These are phyloP conservation scores for Scomber colias DNA, from an alignment of 2,113 vertebrate genomes.

Conservation along the genomic window DNA sequence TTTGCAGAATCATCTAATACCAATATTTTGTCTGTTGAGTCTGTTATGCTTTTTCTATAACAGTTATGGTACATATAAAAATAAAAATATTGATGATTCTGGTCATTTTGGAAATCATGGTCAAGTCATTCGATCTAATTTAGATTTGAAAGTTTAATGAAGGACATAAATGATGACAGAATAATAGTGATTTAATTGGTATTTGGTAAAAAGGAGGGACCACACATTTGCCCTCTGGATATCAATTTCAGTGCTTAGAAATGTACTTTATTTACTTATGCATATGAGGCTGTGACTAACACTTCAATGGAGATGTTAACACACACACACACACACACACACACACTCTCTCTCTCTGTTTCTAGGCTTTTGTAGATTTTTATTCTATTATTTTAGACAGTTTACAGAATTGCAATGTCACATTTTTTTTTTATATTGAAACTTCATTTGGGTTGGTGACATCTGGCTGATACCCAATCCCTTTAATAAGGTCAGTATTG, in stretches of 20 bases:
- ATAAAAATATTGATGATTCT: neutral
- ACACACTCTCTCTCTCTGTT: neutral
- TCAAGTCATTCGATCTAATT: no score
- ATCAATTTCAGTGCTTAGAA: no score
- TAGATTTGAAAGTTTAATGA: no score
- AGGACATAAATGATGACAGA: no score
- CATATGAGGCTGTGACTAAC: neutral
- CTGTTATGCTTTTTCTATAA: neutral
- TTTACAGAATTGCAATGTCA: neutral
- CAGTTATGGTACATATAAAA: neutral
- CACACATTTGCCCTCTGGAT: no score
- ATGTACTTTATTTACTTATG: no score
- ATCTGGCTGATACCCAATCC: neutral
- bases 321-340: no score
- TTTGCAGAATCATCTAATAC: neutral
- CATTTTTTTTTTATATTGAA: slow-evolving; percentile 20
- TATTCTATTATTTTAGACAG: neutral
- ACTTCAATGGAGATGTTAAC: no score
- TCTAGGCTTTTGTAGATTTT: neutral
- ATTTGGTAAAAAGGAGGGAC: no score
- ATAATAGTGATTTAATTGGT: neutral
- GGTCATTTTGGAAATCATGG: no score
- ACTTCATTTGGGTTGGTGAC: slow-evolving; percentile 24
- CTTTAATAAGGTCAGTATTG: slow-evolving; percentile 1
- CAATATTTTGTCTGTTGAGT: neutral